A percentile compares a stretch with the other conserved stretches of the same genome.
These are phyloP conservation scores for Siniperca knerii DNA, from an alignment of 2,113 vertebrate species.

Conservation along the genomic window DNA sequence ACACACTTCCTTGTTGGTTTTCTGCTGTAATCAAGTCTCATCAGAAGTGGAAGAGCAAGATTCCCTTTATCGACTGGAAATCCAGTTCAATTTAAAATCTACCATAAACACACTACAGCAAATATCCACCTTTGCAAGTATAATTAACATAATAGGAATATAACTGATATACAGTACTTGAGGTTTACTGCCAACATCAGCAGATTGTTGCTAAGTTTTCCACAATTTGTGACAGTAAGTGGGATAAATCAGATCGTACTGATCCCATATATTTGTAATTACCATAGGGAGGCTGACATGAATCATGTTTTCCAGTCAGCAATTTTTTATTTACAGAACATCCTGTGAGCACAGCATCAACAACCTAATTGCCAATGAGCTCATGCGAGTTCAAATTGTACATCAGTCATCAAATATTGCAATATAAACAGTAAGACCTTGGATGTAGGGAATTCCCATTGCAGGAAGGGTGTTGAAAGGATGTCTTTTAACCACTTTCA, in stretches of 20 bases:
- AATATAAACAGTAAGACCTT: conserved; percentile 29
- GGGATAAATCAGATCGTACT: conserved; percentile 4
- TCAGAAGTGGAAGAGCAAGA: conserved; percentile 28
- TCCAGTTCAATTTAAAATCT: background rate
- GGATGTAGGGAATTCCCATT: background rate
- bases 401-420: conserved; percentile 41
- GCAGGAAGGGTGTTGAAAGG: background rate
- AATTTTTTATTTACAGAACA: conserved; percentile 35
- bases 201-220: conserved; percentile 21
- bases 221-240: conserved; percentile 9
- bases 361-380: conserved; percentile 37
- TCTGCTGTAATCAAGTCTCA: background rate
- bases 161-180: background rate
- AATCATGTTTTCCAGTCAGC: conserved; percentile 57
- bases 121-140: background rate
- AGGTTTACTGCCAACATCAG: conserved; percentile 22
- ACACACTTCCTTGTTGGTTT: conserved; percentile 27
- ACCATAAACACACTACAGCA: background rate
- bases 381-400: conserved; percentile 34
- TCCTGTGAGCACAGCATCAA: conserved; percentile 30
- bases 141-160: conserved; percentile 14
- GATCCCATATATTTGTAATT: conserved; percentile 33
- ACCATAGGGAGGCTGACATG: conserved; percentile 28
- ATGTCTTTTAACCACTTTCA: background rate
- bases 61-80: conserved; percentile 35